Conservation (phyloP, 2,888 invertebrate genomes). For the Papilio gigon region DNA sequence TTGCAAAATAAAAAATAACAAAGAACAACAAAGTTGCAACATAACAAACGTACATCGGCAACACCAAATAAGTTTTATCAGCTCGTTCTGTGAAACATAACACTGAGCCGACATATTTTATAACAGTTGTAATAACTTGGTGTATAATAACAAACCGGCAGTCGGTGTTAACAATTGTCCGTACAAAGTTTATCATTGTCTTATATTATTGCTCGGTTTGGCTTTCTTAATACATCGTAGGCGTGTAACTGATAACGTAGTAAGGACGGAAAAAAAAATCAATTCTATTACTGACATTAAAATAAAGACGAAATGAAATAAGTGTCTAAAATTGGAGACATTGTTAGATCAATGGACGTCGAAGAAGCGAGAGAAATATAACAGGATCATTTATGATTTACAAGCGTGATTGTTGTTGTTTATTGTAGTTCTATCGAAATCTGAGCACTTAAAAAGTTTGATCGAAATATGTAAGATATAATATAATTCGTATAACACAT, state of each 20-base stretch:
- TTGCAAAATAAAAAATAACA: not conserved
- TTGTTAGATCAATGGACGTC: too few species aligned
- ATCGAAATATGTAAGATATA: too few species aligned
- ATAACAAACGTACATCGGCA: not conserved
- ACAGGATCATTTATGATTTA: too few species aligned
- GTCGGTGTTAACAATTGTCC: not conserved
- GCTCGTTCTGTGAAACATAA: constrained; percentile 5
- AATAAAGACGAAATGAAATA: too few species aligned
- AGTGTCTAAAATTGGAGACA: too few species aligned
- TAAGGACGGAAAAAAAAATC: too few species aligned
- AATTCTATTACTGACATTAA: too few species aligned
- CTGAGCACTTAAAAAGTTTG: too few species aligned
- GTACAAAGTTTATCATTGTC: constrained; percentile 1
- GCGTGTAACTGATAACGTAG: not conserved
- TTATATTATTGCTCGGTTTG: not conserved
- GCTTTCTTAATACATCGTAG: not conserved
- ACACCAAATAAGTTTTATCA: constrained; percentile 11
- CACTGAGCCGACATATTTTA: constrained; percentile 2
- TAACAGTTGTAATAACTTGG: constrained; percentile 12
- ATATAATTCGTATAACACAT: too few species aligned
- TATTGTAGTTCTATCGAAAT: too few species aligned
- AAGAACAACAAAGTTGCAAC: not conserved
- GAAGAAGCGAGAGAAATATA: too few species aligned
- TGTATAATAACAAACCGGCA: constrained; percentile 11
- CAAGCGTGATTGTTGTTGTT: too few species aligned